Percentiles rank a stretch among this genome's conserved stretches.
These are phyloP conservation scores for Crocallis elinguaria DNA, from an alignment of 2,888 invertebrate species.

Conservation along the genomic window DNA sequence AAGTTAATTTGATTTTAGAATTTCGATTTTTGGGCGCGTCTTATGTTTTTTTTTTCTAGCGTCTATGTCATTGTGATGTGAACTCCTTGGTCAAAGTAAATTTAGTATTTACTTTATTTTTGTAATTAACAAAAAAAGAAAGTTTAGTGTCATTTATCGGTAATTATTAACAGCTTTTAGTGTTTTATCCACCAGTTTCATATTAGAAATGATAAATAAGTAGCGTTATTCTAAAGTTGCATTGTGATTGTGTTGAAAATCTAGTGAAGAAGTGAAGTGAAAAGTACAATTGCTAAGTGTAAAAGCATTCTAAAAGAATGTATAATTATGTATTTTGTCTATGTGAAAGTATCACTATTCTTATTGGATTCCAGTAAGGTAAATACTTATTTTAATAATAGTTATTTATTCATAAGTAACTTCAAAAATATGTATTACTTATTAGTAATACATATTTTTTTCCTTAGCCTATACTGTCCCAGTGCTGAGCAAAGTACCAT, in stretches of 20 bases:
- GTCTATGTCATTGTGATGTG: too few species aligned
- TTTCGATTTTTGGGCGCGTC: not conserved
- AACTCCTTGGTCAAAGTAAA: too few species aligned
- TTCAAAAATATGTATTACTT: not conserved
- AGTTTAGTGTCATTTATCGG: too few species aligned
- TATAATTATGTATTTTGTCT: constrained; percentile 47
- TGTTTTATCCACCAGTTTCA: constrained; percentile 1
- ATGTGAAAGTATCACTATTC: constrained; percentile 33
- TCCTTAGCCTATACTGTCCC: too few species aligned
- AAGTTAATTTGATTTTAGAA: constrained; percentile 17
- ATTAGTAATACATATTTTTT: too few species aligned
- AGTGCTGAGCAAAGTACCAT: too few species aligned
- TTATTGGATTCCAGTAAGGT: constrained; percentile 72
- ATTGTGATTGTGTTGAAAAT: constrained; percentile 1
- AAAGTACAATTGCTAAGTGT: constrained; percentile 24
- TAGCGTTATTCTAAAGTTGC: too few species aligned
- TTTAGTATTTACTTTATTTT: too few species aligned
- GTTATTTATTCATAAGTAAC: not conserved
- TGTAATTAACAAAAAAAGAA: too few species aligned
- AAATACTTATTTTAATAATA: constrained; percentile 25
- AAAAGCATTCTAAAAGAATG: constrained; percentile 36
- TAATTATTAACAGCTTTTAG: not conserved
- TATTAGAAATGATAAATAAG: constrained; percentile 13
- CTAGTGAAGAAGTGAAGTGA: constrained; percentile 26
- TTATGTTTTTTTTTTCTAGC: too few species aligned